Conservation (phyloP, 2,888 invertebrate species). For the Zaprionus lineosus region DNA sequence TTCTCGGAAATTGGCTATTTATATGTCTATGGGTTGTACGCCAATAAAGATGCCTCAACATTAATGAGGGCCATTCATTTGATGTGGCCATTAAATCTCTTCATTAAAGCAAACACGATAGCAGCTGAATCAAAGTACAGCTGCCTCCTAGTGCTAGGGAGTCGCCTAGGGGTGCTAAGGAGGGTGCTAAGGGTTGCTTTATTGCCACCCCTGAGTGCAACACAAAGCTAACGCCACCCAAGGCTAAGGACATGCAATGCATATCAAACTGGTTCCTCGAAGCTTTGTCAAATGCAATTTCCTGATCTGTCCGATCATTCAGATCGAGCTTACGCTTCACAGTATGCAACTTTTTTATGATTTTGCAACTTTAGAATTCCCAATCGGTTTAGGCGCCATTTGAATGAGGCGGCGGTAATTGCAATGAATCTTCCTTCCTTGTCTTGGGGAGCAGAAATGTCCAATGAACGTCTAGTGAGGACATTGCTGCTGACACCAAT, state of each 20-base stretch:
- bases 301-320: no score
- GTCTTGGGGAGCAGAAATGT: conserved; percentile 94
- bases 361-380: conserved; percentile 55
- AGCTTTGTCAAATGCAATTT: no score
- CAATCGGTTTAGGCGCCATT: conserved; percentile 45
- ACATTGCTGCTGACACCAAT: conserved; percentile 91
- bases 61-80: conserved; percentile 45
- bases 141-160: no score
- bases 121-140: no score
- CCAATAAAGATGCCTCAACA: conserved; percentile 19
- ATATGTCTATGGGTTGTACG: conserved; percentile 33
- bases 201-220: no score
- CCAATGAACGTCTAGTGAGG: conserved; percentile 93
- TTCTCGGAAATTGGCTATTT: conserved; percentile 52
- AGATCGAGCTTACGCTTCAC: not conserved
- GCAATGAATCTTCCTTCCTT: conserved; percentile 85
- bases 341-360: conserved; percentile 4
- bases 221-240: no score
- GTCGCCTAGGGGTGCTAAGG: no score
- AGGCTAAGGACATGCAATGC: no score
- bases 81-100: conserved; percentile 2
- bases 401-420: conserved; percentile 18
- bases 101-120: not conserved
- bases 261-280: no score
- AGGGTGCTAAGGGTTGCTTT: no score